Evolutionary conservation across 2,797 vertebrate genomes (phyloP).

Genomic region (Bryconaethiops microstoma): DNA sequence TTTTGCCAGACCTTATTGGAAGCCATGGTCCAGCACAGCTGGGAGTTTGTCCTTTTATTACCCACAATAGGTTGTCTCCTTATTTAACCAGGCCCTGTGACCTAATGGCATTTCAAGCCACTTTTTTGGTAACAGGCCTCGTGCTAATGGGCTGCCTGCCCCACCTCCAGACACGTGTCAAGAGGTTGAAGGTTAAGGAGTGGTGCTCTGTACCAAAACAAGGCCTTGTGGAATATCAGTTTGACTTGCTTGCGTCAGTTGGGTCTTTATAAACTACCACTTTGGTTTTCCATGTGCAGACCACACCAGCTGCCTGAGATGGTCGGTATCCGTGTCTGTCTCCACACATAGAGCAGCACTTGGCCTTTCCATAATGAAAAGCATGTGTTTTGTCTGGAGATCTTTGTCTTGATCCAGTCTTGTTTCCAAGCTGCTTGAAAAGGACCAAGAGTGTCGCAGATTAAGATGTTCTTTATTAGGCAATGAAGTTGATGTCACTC

Average conservation of each 20-base stretch:
- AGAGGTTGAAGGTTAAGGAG: slow-evolving; percentile 11
- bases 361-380: not conserved
- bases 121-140: slow-evolving; percentile 18
- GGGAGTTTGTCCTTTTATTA: slow-evolving; percentile 38
- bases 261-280: slow-evolving; percentile 14
- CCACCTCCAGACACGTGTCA: slow-evolving; percentile 21
- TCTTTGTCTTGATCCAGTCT: too few relatives aligned
- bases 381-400: slow-evolving; percentile 23
- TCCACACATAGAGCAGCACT: slow-evolving; percentile 11
- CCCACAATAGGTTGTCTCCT: slow-evolving; percentile 8
- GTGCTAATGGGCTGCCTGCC: slow-evolving; percentile 26
- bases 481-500: not conserved
- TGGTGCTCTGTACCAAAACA: not conserved
- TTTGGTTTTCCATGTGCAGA: slow-evolving; percentile 24
- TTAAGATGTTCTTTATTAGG: slow-evolving; percentile 14
- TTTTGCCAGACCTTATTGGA: slow-evolving; percentile 20
- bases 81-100: slow-evolving; percentile 35
- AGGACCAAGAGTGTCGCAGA: slow-evolving; percentile 3
- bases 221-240: slow-evolving; percentile 16
- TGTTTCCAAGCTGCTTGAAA: slow-evolving; percentile 6
- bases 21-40: slow-evolving; percentile 26
- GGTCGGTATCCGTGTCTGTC: slow-evolving; percentile 4
- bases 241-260: slow-evolving; percentile 3
- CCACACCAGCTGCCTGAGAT: slow-evolving; percentile 28
- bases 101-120: slow-evolving; percentile 40